Conservation (phyloP, 2,797 vertebrate species). For the Spinibarbus caldwelli region DNA sequence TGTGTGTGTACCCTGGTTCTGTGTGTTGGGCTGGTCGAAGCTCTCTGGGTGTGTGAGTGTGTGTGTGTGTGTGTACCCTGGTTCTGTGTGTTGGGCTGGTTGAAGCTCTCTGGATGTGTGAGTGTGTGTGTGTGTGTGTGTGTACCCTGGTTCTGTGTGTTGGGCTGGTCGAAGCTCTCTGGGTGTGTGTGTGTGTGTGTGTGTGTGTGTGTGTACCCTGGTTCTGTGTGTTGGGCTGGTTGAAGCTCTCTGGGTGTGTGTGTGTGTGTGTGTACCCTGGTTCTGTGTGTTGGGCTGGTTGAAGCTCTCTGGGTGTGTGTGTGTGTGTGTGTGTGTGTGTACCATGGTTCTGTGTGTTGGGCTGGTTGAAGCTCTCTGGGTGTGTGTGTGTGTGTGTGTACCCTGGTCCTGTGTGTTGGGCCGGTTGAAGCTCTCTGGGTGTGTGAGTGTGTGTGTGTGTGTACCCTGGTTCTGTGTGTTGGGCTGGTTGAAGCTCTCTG, state of each 20-base stretch:
- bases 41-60: too few relatives aligned
- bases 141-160: too few relatives aligned
- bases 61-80: slow-evolving; percentile 65
- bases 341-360: slow-evolving; percentile 91
- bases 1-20: too few relatives aligned
- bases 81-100: slow-evolving; percentile 94
- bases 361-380: slow-evolving; percentile 92
- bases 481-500: slow-evolving; percentile 92
- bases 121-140: too few relatives aligned
- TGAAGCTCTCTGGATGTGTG: slow-evolving; percentile 94
- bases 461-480: slow-evolving; percentile 89
- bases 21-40: too few relatives aligned
- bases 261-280: slow-evolving; percentile 59
- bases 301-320: too few relatives aligned
- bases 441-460: not conserved
- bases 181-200: too few relatives aligned
- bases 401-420: too few relatives aligned
- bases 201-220: slow-evolving; percentile 65
- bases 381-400: slow-evolving; percentile 72
- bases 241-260: slow-evolving; percentile 90
- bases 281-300: too few relatives aligned
- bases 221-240: slow-evolving; percentile 94
- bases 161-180: too few relatives aligned
- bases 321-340: not conserved
- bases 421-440: too few relatives aligned